phyloP scores from a whole-genome alignment of 2,888 invertebrate species.

The Leptarthrus brevirostris region DNA sequence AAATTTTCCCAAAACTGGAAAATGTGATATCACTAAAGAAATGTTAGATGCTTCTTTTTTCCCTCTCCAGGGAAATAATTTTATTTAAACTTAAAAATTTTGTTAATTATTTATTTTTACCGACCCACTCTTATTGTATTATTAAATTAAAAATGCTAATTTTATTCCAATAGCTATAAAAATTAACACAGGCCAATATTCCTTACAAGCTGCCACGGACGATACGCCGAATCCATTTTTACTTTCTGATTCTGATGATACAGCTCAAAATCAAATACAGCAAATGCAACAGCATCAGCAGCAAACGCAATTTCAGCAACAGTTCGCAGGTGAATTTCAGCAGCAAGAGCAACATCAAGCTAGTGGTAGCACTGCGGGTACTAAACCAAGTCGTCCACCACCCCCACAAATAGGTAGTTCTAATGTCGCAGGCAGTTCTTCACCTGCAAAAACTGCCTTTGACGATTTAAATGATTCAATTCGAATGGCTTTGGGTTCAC shows the following conservation, averaged over 20 bases:
- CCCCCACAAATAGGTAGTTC: conserved; percentile 63
- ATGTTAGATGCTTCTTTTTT: conserved; percentile 24
- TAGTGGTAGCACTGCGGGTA: conserved; percentile 44
- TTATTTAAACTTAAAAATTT: conserved; percentile 2
- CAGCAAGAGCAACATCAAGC: conserved; percentile 14
- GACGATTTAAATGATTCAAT: conserved; percentile 78
- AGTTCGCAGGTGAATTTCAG: conserved; percentile 38
- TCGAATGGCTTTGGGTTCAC: conserved; percentile 73
- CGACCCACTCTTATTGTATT: too few relatives aligned
- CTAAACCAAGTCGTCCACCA: conserved; percentile 65
- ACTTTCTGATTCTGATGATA: conserved; percentile 58
- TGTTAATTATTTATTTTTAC: too few relatives aligned
- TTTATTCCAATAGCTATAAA: conserved; percentile 8
- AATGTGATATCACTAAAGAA: conserved; percentile 2
- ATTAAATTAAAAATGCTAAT: background rate
- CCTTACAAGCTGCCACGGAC: conserved; percentile 56
- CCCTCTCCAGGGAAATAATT: background rate
- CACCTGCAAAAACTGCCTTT: conserved; percentile 73
- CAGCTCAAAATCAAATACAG: conserved; percentile 44
- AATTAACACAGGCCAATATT: conserved; percentile 39
- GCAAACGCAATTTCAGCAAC: conserved; percentile 55
- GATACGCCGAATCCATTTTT: conserved; percentile 66
- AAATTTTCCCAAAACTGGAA: background rate
- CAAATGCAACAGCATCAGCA: conserved; percentile 54
- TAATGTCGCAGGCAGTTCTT: conserved; percentile 22